Base-by-base conservation (phyloP, 2,113 vertebrate genomes). In the Maccullochella peelii region DNA sequence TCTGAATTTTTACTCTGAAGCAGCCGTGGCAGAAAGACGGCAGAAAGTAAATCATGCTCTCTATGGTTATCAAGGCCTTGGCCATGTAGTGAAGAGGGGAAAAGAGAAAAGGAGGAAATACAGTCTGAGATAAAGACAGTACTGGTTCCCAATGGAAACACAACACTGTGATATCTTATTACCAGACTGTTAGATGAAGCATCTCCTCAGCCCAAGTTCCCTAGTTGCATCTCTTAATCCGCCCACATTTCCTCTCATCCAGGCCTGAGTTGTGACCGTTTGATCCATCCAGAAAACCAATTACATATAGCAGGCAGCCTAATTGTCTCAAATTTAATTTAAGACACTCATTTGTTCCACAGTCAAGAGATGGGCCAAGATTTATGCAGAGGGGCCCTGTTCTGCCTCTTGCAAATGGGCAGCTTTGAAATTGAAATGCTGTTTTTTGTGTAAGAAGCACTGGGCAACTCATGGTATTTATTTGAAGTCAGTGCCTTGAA, bases 251-350 rank as follows among this genome's bases (percentile, higher is more conserved):
- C 73, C 87, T 80, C 82, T 87, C 67, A 87, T 74, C 52, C 66
- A 36, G 20, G 82, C 76, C 80, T 25, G 49, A 86, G 75, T 55
- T 69, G 69, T 49, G 61, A 65, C 72, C 38, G 40, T 86, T 91
- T 90, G 83, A 90, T 85, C 74, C 81, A 78, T 89, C 86, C 84
- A 87, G 81, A 83, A 92, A 84, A 89, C 76, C 79, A 89, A 92
- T 93, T 94, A 91, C 74, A 84, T 78, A 61, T 77, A 86, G 89
- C 80, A 85, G 69, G 76, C 55, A 36, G 67, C 70, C 86, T 90
- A 91, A 92, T 91, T 93, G 85, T 80, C 77, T 86, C 76, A 84
- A 82, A 94, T 91, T 92, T 69, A 91, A 90, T 85, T 84, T 86
- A 86, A 92, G 87, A 81, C 76, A 33, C 75, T 86, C 72, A 82